Evolutionary conservation across 37 sponge, comb jelly and placozoan species (phyloP).

Genomic region (Chondrilla cf. caribensis): DNA sequence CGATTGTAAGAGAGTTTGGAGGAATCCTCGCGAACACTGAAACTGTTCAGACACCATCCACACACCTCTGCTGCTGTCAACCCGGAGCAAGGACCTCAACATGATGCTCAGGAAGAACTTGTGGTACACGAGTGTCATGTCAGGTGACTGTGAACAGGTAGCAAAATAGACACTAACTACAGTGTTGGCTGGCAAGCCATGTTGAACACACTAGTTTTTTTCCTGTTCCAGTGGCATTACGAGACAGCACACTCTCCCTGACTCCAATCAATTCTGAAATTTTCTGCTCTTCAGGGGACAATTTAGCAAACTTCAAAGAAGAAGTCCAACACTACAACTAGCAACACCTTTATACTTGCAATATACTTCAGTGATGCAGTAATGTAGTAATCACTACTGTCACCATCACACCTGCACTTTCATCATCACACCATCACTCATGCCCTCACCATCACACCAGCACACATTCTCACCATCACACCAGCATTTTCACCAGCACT

Average conservation of each 20-base stretch:
- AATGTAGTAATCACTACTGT: too few species aligned
- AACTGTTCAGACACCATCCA: slow-evolving; percentile 79
- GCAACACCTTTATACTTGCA: too few species aligned
- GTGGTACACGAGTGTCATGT: slow-evolving; percentile 26
- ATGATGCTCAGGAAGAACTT: slow-evolving; percentile 77
- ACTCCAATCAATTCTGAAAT: slow-evolving; percentile 65
- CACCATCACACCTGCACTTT: too few species aligned
- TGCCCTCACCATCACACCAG: too few species aligned
- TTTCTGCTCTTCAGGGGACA: slow-evolving; percentile 46
- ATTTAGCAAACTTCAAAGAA: slow-evolving; percentile 40
- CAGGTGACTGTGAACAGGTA: slow-evolving; percentile 21
- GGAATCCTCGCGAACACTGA: slow-evolving; percentile 76
- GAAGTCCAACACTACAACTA: too few species aligned
- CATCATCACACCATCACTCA: too few species aligned
- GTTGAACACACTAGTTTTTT: slow-evolving; percentile 33
- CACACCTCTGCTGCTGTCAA: slow-evolving; percentile 33
- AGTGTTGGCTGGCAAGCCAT: too few species aligned
- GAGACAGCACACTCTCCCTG: slow-evolving; percentile 43
- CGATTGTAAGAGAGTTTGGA: slow-evolving; percentile 66
- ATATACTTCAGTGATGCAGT: too few species aligned
- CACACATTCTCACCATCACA: too few species aligned
- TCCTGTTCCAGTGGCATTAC: slow-evolving; percentile 60
- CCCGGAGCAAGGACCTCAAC: slow-evolving; percentile 52
- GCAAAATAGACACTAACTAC: too few species aligned
- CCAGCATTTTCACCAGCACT: too few species aligned